Conservation (phyloP, 1,140 invertebrate genomes). For the Drosophila azteca region DNA sequence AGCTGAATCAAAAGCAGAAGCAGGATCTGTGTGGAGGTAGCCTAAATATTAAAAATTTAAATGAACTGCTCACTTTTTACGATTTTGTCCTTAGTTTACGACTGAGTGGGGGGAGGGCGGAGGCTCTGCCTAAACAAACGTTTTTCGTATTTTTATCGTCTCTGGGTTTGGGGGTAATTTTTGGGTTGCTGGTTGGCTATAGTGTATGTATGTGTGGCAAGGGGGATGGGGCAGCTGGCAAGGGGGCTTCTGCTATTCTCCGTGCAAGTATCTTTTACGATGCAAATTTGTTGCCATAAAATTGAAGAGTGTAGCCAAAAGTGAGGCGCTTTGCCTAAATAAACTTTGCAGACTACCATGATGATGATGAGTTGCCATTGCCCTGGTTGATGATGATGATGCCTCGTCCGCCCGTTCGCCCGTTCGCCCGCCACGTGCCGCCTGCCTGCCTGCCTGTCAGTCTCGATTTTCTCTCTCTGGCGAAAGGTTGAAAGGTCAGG, state of each 20-base stretch:
- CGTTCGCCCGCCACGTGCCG: slow-evolving; percentile 61
- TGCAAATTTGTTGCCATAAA: slow-evolving; percentile 82
- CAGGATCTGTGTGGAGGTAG: slow-evolving; percentile 35
- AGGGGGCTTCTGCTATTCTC: background rate
- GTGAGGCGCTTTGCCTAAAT: slow-evolving; percentile 70
- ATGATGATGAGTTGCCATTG: slow-evolving; percentile 72
- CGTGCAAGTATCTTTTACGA: slow-evolving; percentile 75
- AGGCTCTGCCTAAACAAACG: slow-evolving; percentile 74
- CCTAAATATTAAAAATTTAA: slow-evolving; percentile 81
- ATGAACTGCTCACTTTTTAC: slow-evolving; percentile 81
- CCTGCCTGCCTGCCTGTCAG: slow-evolving; percentile 39
- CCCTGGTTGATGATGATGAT: slow-evolving; percentile 58
- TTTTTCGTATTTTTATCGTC: slow-evolving; percentile 79
- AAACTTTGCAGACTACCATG: slow-evolving; percentile 78
- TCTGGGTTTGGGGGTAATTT: slow-evolving; percentile 28
- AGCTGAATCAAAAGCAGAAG: background rate
- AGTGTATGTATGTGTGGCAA: slow-evolving; percentile 15
- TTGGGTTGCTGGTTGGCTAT: slow-evolving; percentile 39
- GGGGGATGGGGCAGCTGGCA: slow-evolving; percentile 14
- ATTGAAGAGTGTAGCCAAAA: slow-evolving; percentile 77
- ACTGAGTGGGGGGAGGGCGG: slow-evolving; percentile 21
- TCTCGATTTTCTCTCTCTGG: slow-evolving; percentile 6
- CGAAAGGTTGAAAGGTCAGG: slow-evolving; percentile 80
- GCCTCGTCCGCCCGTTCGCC: slow-evolving; percentile 17
- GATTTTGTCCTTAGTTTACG: slow-evolving; percentile 81